These are phyloP conservation scores for Vireo altiloquus DNA, from an alignment of 2,113 vertebrate species.

Conservation along the genomic window DNA sequence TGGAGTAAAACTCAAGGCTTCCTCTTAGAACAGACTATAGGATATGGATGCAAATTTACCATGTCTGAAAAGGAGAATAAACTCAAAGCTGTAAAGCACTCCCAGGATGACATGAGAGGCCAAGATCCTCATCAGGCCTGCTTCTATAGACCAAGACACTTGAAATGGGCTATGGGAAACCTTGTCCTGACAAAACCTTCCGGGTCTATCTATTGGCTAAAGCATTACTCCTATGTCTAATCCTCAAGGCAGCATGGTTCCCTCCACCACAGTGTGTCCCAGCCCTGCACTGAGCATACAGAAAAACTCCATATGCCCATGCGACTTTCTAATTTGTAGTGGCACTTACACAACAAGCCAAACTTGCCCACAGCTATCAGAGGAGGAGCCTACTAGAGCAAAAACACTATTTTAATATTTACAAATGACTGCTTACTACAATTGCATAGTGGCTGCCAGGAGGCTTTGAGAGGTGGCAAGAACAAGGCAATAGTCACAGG, in stretches of 20 bases:
- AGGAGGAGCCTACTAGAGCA: background rate
- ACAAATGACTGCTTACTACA: background rate
- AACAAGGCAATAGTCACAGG: background rate
- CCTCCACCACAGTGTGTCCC: background rate
- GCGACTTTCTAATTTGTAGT: background rate
- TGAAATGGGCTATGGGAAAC: background rate
- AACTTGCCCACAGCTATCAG: background rate
- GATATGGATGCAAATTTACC: background rate
- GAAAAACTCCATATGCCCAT: background rate
- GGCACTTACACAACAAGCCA: background rate
- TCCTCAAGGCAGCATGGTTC: background rate
- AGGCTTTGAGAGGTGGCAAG: background rate
- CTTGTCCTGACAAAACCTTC: background rate
- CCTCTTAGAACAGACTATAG: background rate
- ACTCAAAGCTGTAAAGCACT: background rate
- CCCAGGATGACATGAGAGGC: background rate
- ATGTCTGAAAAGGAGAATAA: background rate
- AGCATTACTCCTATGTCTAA: background rate
- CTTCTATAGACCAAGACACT: background rate
- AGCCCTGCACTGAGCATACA: background rate
- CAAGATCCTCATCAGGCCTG: background rate
- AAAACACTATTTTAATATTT: background rate
- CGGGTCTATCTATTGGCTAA: background rate
- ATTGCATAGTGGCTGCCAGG: background rate
- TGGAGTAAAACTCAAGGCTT: background rate